phyloP scores from a whole-genome alignment of 2,888 invertebrate genomes.

The Thera britannica region DNA sequence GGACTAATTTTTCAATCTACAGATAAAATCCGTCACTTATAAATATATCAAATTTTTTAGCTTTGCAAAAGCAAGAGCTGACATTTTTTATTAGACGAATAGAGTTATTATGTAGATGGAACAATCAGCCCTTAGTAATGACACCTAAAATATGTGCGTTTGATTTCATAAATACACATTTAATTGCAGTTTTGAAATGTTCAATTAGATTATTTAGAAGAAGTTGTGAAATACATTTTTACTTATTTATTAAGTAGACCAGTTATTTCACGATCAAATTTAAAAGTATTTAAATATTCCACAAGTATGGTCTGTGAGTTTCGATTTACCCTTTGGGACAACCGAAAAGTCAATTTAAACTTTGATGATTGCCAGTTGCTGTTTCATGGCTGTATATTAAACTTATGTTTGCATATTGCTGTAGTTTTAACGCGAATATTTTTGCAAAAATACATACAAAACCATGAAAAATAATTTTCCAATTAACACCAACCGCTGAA shows the following conservation, averaged over 20 bases:
- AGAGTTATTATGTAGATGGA: too few species aligned
- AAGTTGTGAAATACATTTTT: too few species aligned
- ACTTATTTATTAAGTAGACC: background rate
- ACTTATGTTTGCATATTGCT: constrained; percentile 14
- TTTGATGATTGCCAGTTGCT: constrained; percentile 33
- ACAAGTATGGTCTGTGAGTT: constrained; percentile 21
- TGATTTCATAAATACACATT: too few species aligned
- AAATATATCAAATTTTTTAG: too few species aligned
- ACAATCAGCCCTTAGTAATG: too few species aligned
- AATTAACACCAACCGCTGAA: background rate
- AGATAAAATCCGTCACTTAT: too few species aligned
- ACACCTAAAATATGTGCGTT: too few species aligned
- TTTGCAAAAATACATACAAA: background rate
- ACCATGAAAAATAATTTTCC: background rate
- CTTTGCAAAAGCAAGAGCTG: too few species aligned
- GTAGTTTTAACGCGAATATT: constrained; percentile 22
- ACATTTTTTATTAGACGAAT: too few species aligned
- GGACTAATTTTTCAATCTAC: too few species aligned
- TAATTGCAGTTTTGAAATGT: too few species aligned
- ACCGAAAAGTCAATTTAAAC: constrained; percentile 30
- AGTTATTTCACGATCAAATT: constrained; percentile 16
- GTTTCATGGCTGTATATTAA: constrained; percentile 25
- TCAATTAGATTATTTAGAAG: too few species aligned
- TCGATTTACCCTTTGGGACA: constrained; percentile 25
- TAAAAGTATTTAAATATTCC: constrained; percentile 26